Evolutionary conservation across 2,888 invertebrate species (phyloP).

Genomic region (Steinernema scapterisci): DNA sequence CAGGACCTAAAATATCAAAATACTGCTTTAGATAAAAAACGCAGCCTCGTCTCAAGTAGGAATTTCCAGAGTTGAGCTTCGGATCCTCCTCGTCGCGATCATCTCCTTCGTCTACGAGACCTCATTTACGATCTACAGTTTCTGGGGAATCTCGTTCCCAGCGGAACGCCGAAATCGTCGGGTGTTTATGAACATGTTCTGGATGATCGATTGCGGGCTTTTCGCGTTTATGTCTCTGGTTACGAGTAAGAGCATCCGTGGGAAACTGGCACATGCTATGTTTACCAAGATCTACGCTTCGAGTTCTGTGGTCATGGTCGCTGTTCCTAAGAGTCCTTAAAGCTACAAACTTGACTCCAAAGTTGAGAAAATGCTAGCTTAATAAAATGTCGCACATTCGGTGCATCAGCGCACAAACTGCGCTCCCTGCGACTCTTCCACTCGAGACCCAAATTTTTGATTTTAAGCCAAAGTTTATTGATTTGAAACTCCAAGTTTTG

Average conservation of each 20-base stretch:
- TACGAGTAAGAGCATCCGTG: not conserved
- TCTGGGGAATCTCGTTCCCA: not conserved
- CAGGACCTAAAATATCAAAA: not conserved
- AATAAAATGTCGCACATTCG: no score
- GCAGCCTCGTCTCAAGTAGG: not conserved
- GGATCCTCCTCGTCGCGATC: not conserved
- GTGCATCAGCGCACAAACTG: no score
- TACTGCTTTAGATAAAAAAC: not conserved
- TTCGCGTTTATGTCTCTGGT: not conserved
- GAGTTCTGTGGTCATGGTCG: not conserved
- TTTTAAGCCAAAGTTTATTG: no score
- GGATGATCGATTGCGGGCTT: constrained; percentile 9
- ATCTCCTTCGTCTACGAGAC: constrained; percentile 6
- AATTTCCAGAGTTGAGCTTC: not conserved
- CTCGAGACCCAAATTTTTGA: no score
- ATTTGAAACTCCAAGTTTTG: no score
- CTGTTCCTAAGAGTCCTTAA: no score
- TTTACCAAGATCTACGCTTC: not conserved
- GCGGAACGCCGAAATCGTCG: not conserved
- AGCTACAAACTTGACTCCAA: no score
- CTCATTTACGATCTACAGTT: not conserved
- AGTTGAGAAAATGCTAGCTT: no score
- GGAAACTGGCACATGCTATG: not conserved
- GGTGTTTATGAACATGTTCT: not conserved
- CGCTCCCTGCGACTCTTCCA: no score